These are phyloP conservation scores for Ophion ventricosus DNA, from an alignment of 2,888 invertebrate genomes.

Conservation along the genomic window DNA sequence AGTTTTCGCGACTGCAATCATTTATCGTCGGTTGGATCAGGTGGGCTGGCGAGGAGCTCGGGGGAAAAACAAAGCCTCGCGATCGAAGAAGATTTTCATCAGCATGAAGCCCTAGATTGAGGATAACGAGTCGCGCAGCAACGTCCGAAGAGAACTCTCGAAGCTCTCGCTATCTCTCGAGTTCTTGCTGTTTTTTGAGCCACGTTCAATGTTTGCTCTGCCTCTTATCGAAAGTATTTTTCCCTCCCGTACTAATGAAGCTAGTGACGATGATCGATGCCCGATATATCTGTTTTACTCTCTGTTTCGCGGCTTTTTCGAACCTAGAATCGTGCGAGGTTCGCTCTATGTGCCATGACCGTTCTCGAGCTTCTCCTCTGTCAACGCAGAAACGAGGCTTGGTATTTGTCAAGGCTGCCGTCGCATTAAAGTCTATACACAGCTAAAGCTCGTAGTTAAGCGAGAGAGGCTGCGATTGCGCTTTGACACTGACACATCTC, in stretches of 20 bases:
- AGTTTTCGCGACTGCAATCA: neutral
- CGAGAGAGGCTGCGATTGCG: slow-evolving; percentile 60
- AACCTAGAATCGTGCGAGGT: slow-evolving; percentile 18
- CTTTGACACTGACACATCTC: slow-evolving; percentile 70
- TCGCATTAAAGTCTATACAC: slow-evolving; percentile 69
- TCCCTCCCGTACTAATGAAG: slow-evolving; percentile 54
- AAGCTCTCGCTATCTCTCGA: slow-evolving; percentile 1
- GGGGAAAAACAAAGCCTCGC: neutral
- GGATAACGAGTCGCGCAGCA: slow-evolving; percentile 26
- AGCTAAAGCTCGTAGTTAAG: slow-evolving; percentile 68
- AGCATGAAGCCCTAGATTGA: slow-evolving; percentile 16
- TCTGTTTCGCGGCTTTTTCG: slow-evolving; percentile 29
- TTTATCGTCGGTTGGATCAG: neutral
- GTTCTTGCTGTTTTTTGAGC: neutral
- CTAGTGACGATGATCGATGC: slow-evolving; percentile 55
- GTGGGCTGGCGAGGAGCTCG: neutral
- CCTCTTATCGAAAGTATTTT: slow-evolving; percentile 57
- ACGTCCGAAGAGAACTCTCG: neutral
- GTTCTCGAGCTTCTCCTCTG: slow-evolving; percentile 25
- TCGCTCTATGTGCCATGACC: slow-evolving; percentile 22
- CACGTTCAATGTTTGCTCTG: slow-evolving; percentile 37
- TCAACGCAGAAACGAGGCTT: slow-evolving; percentile 42
- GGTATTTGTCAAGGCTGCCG: slow-evolving; percentile 67
- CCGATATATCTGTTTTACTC: slow-evolving; percentile 54
- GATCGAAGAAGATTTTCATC: slow-evolving; percentile 1